phyloP scores from a whole-genome alignment of 2,113 vertebrate species.

The Pseudopodoces humilis region DNA sequence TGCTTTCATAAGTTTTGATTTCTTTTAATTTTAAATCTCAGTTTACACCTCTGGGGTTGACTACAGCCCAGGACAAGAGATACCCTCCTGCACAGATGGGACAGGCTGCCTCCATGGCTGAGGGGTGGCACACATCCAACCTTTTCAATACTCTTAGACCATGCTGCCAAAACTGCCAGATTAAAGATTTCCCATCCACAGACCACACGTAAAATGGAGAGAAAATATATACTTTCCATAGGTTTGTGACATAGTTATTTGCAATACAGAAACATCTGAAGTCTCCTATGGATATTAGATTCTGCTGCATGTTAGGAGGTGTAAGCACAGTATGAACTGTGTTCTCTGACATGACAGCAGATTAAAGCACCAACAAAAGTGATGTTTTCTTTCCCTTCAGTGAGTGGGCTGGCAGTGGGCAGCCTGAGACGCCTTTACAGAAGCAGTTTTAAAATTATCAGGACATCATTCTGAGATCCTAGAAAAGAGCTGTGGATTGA shows the following conservation, averaged over 20 bases:
- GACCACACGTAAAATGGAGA: not conserved
- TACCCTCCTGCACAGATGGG: not conserved
- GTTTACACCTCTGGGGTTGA: not conserved
- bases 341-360: not conserved
- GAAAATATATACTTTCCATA: not conserved
- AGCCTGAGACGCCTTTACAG: not conserved
- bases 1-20: not conserved
- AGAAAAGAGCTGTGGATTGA: not conserved
- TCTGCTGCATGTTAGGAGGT: not conserved
- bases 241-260: not conserved
- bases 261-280: not conserved
- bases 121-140: accelerated
- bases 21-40: not conserved
- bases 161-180: accelerated
- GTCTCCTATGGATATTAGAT: not conserved
- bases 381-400: not conserved
- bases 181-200: not conserved
- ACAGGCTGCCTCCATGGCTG: not conserved
- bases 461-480: not conserved
- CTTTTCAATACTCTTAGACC: not conserved
- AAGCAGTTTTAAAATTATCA: not conserved
- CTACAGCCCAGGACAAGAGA: not conserved
- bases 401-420: not conserved
- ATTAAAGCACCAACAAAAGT: not conserved
- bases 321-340: not conserved